These are phyloP conservation scores for Paramormyrops hopkinsi DNA, from an alignment of 2,797 vertebrate species.

Conservation along the genomic window DNA sequence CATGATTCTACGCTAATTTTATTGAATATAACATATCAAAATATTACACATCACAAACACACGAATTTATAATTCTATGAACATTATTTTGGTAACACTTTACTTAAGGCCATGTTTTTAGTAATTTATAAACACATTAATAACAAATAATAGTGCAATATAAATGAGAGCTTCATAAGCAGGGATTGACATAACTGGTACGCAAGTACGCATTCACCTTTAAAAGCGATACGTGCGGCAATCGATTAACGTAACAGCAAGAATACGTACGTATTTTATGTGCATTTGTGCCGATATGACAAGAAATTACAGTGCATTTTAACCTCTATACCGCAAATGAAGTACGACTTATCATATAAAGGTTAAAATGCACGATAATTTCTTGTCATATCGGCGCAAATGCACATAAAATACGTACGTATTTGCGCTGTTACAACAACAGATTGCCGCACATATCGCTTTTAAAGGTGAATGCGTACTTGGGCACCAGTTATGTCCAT, in stretches of 20 bases:
- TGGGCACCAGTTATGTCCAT: not conserved
- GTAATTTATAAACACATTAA: not conserved
- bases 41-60: not conserved
- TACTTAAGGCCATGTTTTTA: not conserved
- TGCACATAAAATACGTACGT: not conserved
- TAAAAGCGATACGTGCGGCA: not conserved
- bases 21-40: not conserved
- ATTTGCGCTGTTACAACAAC: not conserved
- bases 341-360: not conserved
- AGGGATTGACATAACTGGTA: not conserved
- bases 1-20: not conserved
- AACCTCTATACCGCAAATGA: not conserved
- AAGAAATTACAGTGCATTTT: not conserved
- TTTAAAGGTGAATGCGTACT: not conserved
- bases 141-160: not conserved
- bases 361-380: not conserved
- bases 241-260: not conserved
- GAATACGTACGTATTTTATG: not conserved
- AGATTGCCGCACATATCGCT: not conserved
- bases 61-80: not conserved
- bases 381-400: not conserved
- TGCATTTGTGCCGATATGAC: not conserved
- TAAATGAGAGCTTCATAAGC: not conserved
- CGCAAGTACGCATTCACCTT: not conserved
- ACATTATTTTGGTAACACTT: not conserved